Base-by-base conservation (phyloP, 2,888 invertebrate genomes). In the Syrphus vitripennis region DNA sequence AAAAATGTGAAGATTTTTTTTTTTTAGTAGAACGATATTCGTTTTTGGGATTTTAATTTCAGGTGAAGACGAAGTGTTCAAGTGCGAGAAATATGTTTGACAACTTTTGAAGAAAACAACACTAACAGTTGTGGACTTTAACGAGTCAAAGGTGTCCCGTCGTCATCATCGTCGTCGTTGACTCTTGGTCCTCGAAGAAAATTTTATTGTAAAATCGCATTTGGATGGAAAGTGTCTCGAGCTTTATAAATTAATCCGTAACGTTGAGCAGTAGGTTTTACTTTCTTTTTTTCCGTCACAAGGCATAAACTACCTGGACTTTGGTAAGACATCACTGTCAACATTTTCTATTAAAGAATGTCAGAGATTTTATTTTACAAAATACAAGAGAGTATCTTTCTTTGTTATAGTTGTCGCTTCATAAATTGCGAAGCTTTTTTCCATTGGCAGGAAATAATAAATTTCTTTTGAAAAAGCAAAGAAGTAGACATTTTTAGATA, bases 31-130 rank as follows among this genome's bases (percentile, higher is more conserved):
- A n/a, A n/a, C n/a, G n/a, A n/a, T n/a, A n/a, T n/a, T n/a, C n/a
- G n/a, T n/a, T n/a, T n/a, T n/a, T n/a, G n/a, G 29, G 45, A 10
- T 42, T 72, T 82, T 57, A 69, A 78, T 78, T 78, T 61, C 42
- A 61, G 12, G 0, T 14, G 21, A 16, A 29, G 9, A 19, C 6
- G 19, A 31, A 57, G 61, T 83, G 69, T 63, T 72, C 50, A 26
- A 48, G 53, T n/a, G n/a, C 5, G 67, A 63, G 10, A 72, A 61
- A 78, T 21, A 42, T 16, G 26, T 42, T 65, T 57, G 67, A 42
- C 40, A 67, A 34, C 19, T 19, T 4, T 19, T 42, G n/a, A 0
- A 16, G 16, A 3, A 6, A 40, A 40, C 42, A 42, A n/a, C n/a
- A n/a, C n/a, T n/a, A n/a, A n/a, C n/a, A n/a, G n/a, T n/a, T n/a